phyloP scores from a whole-genome alignment of 2,797 vertebrate genomes.

The Syngnathus rostellatus region DNA sequence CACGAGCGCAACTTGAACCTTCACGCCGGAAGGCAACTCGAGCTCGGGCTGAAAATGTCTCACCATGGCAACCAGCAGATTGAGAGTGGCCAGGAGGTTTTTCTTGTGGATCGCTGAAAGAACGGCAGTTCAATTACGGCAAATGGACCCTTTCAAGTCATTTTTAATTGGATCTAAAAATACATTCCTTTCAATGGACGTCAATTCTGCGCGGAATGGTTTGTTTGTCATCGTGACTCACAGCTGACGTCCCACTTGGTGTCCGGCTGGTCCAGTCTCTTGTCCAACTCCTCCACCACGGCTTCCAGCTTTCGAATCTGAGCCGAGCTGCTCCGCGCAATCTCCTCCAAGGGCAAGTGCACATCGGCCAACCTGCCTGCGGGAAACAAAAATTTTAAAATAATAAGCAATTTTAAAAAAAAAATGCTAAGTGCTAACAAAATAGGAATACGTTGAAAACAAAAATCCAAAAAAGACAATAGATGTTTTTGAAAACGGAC shows the following conservation, averaged over 20 bases:
- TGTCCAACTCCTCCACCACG: conserved; percentile 69
- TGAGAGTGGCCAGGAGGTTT: conserved; percentile 83
- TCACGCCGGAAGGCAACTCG: conserved; percentile 73
- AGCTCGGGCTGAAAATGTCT: conserved; percentile 74
- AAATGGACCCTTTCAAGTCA: neutral
- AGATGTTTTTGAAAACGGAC: conserved; percentile 60
- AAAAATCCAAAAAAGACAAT: neutral
- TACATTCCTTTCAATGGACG: no score
- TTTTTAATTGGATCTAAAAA: no score
- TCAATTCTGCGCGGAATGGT: no score
- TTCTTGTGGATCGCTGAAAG: conserved; percentile 80
- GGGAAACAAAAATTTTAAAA: neutral
- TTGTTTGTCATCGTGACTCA: conserved; percentile 57
- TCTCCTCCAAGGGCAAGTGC: conserved; percentile 75
- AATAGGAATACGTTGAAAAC: no score
- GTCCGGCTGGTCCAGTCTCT: conserved; percentile 63
- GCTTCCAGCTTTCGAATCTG: conserved; percentile 79
- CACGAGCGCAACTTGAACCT: conserved; percentile 74
- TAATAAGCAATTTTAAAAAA: no score
- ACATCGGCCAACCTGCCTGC: conserved; percentile 70
- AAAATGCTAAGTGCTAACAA: no score
- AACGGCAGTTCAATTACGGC: neutral
- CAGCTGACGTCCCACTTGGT: conserved; percentile 79
- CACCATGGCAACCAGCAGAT: conserved; percentile 87
- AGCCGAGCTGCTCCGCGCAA: conserved; percentile 67